phyloP scores from a whole-genome alignment of 2,797 vertebrate species.

The Sebastes glaucus region DNA sequence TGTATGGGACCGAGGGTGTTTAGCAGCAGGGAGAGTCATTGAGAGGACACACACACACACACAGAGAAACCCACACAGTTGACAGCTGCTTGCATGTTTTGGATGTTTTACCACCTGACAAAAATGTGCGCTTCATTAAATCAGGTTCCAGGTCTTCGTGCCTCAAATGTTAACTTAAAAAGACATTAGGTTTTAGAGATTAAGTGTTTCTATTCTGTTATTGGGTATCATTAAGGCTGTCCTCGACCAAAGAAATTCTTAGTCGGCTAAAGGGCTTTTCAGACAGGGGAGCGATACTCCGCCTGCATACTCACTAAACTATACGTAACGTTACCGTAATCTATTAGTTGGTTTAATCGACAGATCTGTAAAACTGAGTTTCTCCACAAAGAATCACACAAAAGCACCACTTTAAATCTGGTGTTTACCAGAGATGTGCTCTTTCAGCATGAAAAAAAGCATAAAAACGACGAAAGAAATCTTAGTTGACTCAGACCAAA shows the following conservation, averaged over 20 bases:
- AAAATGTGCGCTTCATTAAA: not conserved
- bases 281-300: accelerated
- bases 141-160: not conserved
- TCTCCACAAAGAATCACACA: no score
- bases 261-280: accelerated
- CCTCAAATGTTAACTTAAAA: not conserved
- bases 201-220: not conserved
- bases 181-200: not conserved
- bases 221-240: not conserved
- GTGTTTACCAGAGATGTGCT: no score
- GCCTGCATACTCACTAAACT: not conserved
- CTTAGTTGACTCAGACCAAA: no score
- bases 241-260: no score
- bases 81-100: constrained; percentile 4
- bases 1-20: constrained; percentile 48
- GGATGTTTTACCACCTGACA: not conserved
- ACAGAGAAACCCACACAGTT: constrained; percentile 2
- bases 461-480: no score
- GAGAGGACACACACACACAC: constrained; percentile 40
- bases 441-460: no score
- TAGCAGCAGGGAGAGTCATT: constrained; percentile 66
- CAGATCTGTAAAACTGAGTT: no score
- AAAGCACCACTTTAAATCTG: no score
- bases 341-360: no score
- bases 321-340: no score